These are phyloP conservation scores for Amphiura filiformis DNA, from an alignment of 35 echinoderm and acorn worm genomes.

Conservation along the genomic window DNA sequence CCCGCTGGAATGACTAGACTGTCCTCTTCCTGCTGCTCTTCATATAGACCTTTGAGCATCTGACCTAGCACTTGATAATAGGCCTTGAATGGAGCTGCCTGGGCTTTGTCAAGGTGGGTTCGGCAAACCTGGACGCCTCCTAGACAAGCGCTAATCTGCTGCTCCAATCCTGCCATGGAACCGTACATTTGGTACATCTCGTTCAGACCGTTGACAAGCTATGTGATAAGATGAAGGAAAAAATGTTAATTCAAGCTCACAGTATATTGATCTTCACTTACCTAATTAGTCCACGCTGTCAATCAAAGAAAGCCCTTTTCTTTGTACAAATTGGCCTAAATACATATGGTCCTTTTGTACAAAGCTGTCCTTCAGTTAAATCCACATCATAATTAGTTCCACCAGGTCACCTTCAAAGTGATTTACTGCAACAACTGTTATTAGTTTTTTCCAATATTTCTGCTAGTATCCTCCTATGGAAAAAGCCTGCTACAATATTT, in stretches of 20 bases:
- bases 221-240: not conserved
- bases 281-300: too few relatives aligned
- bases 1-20: not conserved
- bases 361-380: not conserved
- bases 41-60: not conserved
- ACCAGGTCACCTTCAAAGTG: not conserved
- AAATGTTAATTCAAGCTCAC: not conserved
- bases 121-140: not conserved
- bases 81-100: not conserved
- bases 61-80: not conserved
- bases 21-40: not conserved
- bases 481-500: too few relatives aligned
- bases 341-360: not conserved
- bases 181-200: not conserved
- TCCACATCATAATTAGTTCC: not conserved
- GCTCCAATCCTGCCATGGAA: not conserved
- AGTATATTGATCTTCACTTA: not conserved
- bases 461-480: too few relatives aligned
- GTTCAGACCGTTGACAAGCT: not conserved
- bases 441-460: too few relatives aligned
- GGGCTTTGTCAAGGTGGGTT: not conserved
- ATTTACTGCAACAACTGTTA: too few relatives aligned
- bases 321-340: not conserved
- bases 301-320: too few relatives aligned
- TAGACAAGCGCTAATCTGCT: not conserved